Base-by-base conservation (phyloP, 1,140 invertebrate species). In the Dendroctonus ponderosae region DNA sequence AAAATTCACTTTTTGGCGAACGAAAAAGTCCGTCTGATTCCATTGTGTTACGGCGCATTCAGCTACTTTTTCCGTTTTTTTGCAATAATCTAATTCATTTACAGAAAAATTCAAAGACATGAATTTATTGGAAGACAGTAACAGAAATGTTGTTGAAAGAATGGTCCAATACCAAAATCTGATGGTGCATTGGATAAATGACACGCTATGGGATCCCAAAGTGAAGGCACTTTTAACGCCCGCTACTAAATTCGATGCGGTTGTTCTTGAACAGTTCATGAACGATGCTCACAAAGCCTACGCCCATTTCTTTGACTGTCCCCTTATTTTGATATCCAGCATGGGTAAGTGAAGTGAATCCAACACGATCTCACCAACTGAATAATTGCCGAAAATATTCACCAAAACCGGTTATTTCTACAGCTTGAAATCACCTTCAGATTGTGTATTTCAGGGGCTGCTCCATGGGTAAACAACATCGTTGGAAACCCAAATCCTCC, bases 221-320 rank as follows among this genome's bases (percentile, higher is more conserved):
- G 58, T 61, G 6, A 49, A 37, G 8, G 48, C 44, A 11, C 58
- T 61, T 37, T 7, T 61, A 26, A 50, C 44, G 11, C 48, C 58
- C 9, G 48, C 48, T 11, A 61, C 43, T 38, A 61, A 37, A 50
- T 82, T 74, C 61, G 81, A 82, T 73, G 53, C 80, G 0, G 76
- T 82, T 6, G 69, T 82, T 7, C 65, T 78, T 8, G 79, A 80
- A 43, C 67, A 75, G 7, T 80, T 82, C 53, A 77, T 79, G 44
- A 80, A 79, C 12, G 80, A 82, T 48, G 79, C 78, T 3, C 60
- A 79, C 11, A 50, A 77, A 7, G 75, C 74, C 9, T 51, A 82
- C 15, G 76, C 77, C 6, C 60, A 79, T 37, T 67, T 74, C 43
- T 77, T 78, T 48, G 3, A 61, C 8, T 61, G 58, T 49, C 58